Evolutionary conservation across 2,888 invertebrate species (phyloP), one percentile per base, ranked within the genome.

Genomic region (Tetramorium bicarinatum): DNA sequence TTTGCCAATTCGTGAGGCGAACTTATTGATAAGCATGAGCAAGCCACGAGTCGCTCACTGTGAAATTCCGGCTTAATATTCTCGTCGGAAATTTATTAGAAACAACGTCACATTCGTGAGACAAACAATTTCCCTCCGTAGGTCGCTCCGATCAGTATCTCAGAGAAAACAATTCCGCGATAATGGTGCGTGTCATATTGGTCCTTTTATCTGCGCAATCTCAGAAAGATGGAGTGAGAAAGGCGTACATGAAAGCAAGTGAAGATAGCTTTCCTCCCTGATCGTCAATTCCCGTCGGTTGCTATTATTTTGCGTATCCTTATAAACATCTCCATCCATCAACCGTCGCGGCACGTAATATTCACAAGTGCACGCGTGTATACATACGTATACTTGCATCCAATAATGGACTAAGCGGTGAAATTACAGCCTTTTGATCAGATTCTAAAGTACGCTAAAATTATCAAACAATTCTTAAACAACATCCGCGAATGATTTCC

Each of bases 271-370:
- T 66, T 64, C 34, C n/a, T 44, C 52, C 38, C 11, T 34, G 85
- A 72, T 85, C 87, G 82, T 85, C 86, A 85, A 85, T 89, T 85
- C 67, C 54, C 74, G 75, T 88, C 84, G 81, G 76, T 87, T 83
- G 79, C 82, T 87, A 81, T 85, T 87, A 86, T 89, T 87, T 85
- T 80, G 80, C 71, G 11, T 69, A 80, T 7, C 52, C 47, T 66
- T 77, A 75, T 84, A 86, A 89, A 87, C 83, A 89, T 82, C 76
- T 74, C 74, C 82, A 86, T 87, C 85, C 83, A 86, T 89, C 89
- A 89, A 85, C 52, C 29, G 56, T 83, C 66, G 41, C 72, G 56
- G 59, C 79, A 25, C 52, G 67, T 77, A 61, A 52, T 88, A 84
- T 85, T 76, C 64, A 74, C 25, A 41, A 80, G 62, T 59, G 62